These are phyloP conservation scores for Diogma glabrata DNA, from an alignment of 2,888 invertebrate genomes.

Conservation along the genomic window DNA sequence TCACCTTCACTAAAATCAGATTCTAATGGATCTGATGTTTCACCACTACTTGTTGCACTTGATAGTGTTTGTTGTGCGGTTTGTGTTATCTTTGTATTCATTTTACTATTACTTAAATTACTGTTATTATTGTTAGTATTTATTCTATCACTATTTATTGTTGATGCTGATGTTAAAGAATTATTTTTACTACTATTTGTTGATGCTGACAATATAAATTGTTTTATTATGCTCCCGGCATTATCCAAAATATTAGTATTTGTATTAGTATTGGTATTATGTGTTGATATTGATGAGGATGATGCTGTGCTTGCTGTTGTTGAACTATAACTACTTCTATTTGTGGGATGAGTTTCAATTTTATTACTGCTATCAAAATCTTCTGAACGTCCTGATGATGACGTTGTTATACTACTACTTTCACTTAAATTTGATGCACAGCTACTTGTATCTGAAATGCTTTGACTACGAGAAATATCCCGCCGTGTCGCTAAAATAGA, in stretches of 20 bases:
- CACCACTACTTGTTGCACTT: slow-evolving; percentile 23
- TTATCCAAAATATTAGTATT: not conserved
- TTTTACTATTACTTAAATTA: not conserved
- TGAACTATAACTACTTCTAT: not conserved
- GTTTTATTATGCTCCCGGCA: not conserved
- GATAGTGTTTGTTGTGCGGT: not conserved
- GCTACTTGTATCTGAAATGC: slow-evolving; percentile 6
- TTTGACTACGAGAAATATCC: slow-evolving; percentile 5
- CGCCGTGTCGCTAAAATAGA: slow-evolving; percentile 8
- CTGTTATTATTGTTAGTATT: not conserved
- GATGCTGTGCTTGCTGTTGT: not conserved
- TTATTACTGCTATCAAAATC: too few relatives aligned
- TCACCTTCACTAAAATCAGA: slow-evolving; percentile 33
- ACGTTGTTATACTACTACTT: slow-evolving; percentile 5
- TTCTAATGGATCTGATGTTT: slow-evolving; percentile 34
- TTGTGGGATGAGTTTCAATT: too few relatives aligned
- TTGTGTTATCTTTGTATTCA: not conserved
- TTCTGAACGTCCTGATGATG: not conserved
- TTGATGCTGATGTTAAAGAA: too few relatives aligned
- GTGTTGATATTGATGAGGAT: not conserved
- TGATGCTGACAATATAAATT: too few relatives aligned
- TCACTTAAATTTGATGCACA: slow-evolving; percentile 4
- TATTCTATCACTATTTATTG: slow-evolving; percentile 2
- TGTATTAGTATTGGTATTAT: not conserved
- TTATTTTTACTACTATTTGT: slow-evolving; percentile 1